Base-by-base conservation (phyloP, 2,888 invertebrate genomes). In the Synergus itoensis region DNA sequence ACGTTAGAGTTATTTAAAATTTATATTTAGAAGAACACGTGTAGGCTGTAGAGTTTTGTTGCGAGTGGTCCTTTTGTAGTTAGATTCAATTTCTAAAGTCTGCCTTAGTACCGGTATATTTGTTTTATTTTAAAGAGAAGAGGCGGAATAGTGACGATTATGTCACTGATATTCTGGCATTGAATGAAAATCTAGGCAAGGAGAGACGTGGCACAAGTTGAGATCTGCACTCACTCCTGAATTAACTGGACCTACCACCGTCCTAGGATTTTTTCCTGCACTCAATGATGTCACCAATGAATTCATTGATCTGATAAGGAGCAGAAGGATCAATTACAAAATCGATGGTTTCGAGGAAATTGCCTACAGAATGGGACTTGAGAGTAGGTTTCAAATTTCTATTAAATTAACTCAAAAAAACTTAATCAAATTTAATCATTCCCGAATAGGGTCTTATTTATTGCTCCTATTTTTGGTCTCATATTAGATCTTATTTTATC, bases 361-460 rank as follows among this genome's bases (percentile, higher is more conserved):
- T 76, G 95, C 96, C 1, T 96, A 96, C 89, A 94, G 96, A 82
- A 94, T 97, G 93, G 97, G 97, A 2, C 93, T 97, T 69, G 98
- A 98, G 93, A 95, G 95, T 95, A 91, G 93, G 94, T 93, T 79
- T 79, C 18, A 65, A 48, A 64, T 67, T 80, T 60, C 57, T 75
- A 69, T 73, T 4, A 80, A 76, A 62, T 60, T 12, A 62, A 4
- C 14, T 3, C 1, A 1, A 18, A 60, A 62, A 62, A 62, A 36
- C 36, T 36, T 36, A 36, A 57, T 18, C 9, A 8, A 2, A n/a
- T 9, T 18, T 3, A 18, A 57, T 57, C 18, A 18, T 18, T 8
- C 11, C 43, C 11, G 11, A 43, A 36, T 36, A 7, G 4, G 5
- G 36, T 36, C 5, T 36, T 36, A 36, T 36, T 36, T 36, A 5